phyloP scores from a whole-genome alignment of 2,113 vertebrate genomes.

The Trochalopteron elliotii region DNA sequence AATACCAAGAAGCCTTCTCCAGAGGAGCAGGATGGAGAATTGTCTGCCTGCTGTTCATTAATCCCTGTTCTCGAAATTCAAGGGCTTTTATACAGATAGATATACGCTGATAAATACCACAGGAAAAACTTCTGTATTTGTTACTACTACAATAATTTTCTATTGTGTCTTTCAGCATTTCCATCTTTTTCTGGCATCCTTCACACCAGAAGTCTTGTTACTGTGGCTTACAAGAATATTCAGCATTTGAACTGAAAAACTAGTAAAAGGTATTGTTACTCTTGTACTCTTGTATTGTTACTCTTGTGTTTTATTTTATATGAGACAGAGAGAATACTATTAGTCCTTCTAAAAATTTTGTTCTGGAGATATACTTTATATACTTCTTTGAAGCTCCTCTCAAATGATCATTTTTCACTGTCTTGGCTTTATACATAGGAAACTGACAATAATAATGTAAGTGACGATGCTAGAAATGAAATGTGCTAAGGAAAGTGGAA shows the following conservation, averaged over 20 bases:
- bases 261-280: neutral
- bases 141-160: neutral
- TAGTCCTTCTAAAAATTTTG: neutral
- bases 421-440: neutral
- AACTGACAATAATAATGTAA: neutral
- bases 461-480: accelerated
- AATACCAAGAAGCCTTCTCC: neutral
- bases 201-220: neutral
- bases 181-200: neutral
- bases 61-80: neutral
- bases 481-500: neutral
- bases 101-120: neutral
- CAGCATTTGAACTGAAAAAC: neutral
- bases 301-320: neutral
- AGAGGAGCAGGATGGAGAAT: neutral
- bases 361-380: neutral
- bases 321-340: neutral
- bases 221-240: neutral
- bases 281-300: neutral
- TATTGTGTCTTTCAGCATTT: neutral
- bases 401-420: neutral
- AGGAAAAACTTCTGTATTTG: neutral
- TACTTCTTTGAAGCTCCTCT: neutral
- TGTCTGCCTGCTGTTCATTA: neutral
- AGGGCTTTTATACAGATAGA: neutral